A percentile compares a stretch with the other conserved stretches of the same genome.
Evolutionary conservation across 2,113 vertebrate genomes (phyloP).

Genomic region (Trogon surrucura): DNA sequence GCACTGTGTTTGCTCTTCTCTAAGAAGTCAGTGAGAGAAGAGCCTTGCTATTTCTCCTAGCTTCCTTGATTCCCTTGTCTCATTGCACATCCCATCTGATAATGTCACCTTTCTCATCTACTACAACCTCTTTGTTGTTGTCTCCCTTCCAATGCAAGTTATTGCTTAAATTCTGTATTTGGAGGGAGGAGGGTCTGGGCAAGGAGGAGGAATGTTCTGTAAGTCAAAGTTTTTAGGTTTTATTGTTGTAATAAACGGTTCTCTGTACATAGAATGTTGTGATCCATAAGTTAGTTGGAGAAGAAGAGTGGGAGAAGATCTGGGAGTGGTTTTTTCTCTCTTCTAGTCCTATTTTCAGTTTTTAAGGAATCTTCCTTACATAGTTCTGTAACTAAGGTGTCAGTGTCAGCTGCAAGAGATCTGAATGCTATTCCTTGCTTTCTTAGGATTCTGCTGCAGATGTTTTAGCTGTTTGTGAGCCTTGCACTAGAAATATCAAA

Average conservation of each 20-base stretch:
- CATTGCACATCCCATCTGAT: background rate
- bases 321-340: background rate
- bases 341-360: background rate
- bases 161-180: background rate
- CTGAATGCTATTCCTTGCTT: background rate
- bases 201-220: background rate
- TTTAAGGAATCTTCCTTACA: background rate
- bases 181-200: background rate
- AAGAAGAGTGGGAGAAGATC: background rate
- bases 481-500: background rate
- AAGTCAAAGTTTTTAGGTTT: background rate
- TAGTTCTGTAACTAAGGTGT: background rate
- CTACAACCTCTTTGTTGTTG: background rate
- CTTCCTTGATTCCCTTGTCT: background rate
- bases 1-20: background rate
- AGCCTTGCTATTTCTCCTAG: background rate
- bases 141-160: background rate
- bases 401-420: background rate
- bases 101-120: background rate
- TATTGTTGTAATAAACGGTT: background rate
- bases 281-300: background rate
- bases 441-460: background rate
- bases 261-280: fast-evolving
- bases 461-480: background rate
- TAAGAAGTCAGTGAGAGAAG: background rate